Evolutionary conservation across 1,140 invertebrate species (phyloP).

Genomic region (Hyposmocoma kahamanoa): DNA sequence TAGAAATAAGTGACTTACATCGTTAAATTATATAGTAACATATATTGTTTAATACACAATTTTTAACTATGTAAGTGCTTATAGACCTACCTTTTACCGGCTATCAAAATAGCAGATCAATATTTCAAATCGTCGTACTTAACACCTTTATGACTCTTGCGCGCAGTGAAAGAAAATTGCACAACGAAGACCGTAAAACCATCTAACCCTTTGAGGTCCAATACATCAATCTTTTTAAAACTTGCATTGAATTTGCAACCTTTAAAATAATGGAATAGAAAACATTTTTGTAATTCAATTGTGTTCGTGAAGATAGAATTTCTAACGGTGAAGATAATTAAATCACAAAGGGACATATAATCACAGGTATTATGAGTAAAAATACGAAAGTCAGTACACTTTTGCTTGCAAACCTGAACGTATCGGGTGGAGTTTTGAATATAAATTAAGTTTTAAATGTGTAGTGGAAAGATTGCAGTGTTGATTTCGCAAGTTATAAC

Average conservation of each 20-base stretch:
- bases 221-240: slow-evolving; percentile 51
- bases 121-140: slow-evolving; percentile 24
- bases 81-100: too few relatives aligned
- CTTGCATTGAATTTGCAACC: neutral
- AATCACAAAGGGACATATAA: slow-evolving; percentile 47
- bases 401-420: slow-evolving; percentile 39
- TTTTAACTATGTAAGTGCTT: too few relatives aligned
- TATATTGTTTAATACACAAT: too few relatives aligned
- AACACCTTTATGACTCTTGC: slow-evolving; percentile 21
- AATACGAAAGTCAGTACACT: slow-evolving; percentile 33
- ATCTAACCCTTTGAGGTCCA: slow-evolving; percentile 68
- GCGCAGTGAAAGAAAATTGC: slow-evolving; percentile 68
- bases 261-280: neutral
- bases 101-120: too few relatives aligned
- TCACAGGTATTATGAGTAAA: slow-evolving; percentile 52
- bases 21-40: too few relatives aligned
- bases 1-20: too few relatives aligned
- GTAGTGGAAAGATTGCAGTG: too few relatives aligned
- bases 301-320: neutral
- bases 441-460: too few relatives aligned
- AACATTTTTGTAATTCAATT: neutral
- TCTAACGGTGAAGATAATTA: slow-evolving; percentile 61
- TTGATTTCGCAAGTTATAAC: too few relatives aligned
- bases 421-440: too few relatives aligned
- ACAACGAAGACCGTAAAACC: slow-evolving; percentile 65